phyloP scores from a whole-genome alignment of 2,888 invertebrate species.

The Stomorhina lunata region DNA sequence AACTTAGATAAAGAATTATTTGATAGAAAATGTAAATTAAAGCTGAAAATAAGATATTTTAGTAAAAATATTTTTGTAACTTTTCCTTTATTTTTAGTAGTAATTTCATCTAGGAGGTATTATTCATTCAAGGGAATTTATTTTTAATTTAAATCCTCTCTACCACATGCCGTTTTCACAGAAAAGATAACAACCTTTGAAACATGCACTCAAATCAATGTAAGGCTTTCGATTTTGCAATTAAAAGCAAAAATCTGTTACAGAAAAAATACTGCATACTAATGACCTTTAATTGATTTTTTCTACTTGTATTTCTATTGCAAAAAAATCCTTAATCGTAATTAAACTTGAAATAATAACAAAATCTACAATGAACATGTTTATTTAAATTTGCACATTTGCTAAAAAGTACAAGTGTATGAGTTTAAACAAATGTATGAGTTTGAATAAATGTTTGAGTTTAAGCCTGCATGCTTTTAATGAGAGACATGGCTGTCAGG shows the following conservation, averaged over 20 bases:
- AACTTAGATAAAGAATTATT: background rate
- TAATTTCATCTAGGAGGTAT: too few relatives aligned
- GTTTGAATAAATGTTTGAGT: background rate
- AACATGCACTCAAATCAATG: background rate
- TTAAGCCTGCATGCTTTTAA: background rate
- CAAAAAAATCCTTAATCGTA: background rate
- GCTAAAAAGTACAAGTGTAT: too few relatives aligned
- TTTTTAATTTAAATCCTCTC: background rate
- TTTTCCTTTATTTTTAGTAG: too few relatives aligned
- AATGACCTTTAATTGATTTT: conserved; percentile 1
- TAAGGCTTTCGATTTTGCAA: background rate
- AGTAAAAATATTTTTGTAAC: too few relatives aligned
- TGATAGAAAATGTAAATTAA: too few relatives aligned
- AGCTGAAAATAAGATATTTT: too few relatives aligned
- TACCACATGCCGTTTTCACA: background rate
- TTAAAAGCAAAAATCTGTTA: background rate
- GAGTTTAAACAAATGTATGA: too few relatives aligned
- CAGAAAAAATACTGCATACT: background rate
- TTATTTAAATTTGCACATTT: background rate
- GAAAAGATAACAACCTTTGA: background rate
- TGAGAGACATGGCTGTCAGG: background rate
- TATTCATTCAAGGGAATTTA: too few relatives aligned
- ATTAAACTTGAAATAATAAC: conserved; percentile 42
- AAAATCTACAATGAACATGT: background rate
- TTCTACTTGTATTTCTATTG: background rate